Conservation (phyloP, 2,113 vertebrate species). For the Scopus umbretta region DNA sequence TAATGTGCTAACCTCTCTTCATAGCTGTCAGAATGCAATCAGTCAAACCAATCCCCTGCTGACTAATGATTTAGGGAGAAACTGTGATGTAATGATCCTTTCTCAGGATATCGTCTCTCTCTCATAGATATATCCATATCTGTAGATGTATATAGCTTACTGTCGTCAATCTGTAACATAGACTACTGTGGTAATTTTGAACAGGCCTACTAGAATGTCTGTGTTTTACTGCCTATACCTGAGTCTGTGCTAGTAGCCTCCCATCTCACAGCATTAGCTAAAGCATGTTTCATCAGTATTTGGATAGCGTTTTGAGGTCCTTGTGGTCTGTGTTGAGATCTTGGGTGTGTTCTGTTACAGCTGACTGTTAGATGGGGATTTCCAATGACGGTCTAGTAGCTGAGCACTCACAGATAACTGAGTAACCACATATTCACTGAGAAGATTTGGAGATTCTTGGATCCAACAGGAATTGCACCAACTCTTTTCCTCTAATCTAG, state of each 20-base stretch:
- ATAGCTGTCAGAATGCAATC: background rate
- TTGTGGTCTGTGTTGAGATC: background rate
- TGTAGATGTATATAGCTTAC: background rate
- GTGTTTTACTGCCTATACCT: background rate
- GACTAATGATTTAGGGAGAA: background rate
- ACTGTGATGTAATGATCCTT: background rate
- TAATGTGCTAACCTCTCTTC: background rate
- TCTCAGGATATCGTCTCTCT: background rate
- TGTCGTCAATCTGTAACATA: background rate
- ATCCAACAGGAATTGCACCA: background rate
- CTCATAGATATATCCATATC: background rate
- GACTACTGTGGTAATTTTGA: background rate
- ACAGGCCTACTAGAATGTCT: background rate
- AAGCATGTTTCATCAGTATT: background rate
- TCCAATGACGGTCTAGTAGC: background rate
- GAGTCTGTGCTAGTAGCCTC: background rate
- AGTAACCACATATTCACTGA: background rate
- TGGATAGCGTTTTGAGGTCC: background rate
- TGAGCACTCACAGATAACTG: background rate
- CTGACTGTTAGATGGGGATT: background rate
- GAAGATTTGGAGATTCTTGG: background rate
- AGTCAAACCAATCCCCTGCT: background rate
- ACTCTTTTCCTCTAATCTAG: background rate
- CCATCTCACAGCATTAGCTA: background rate
- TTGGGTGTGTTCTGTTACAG: background rate